A percentile compares a stretch with the other conserved stretches of the same genome.
Conservation (phyloP, 2,888 invertebrate species). For the Noctua pronuba region DNA sequence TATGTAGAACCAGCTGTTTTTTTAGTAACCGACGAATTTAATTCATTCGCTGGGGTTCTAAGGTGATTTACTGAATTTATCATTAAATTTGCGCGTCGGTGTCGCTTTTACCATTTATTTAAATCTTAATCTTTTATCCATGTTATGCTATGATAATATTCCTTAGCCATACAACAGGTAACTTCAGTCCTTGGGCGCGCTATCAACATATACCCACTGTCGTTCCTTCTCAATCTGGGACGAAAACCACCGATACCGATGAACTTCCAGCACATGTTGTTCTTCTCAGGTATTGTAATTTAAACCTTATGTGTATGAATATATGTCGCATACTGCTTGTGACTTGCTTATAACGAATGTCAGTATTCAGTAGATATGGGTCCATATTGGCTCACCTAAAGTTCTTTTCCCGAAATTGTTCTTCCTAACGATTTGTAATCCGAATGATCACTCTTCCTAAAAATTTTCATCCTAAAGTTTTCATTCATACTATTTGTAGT, state of each 20-base stretch:
- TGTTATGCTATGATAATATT: constrained; percentile 61
- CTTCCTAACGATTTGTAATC: no score
- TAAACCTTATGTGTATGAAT: not conserved
- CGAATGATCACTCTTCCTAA: no score
- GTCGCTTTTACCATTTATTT: not conserved
- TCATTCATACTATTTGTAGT: no score
- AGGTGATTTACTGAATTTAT: not conserved
- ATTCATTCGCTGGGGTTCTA: not conserved
- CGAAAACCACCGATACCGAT: constrained; percentile 97
- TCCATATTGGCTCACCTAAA: no score
- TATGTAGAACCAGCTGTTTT: not conserved
- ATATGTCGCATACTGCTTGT: not conserved
- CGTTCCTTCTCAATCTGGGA: constrained; percentile 97
- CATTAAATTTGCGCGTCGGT: not conserved
- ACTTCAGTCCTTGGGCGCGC: constrained; percentile 97
- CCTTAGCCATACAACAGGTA: constrained; percentile 91
- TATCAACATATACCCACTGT: constrained; percentile 98
- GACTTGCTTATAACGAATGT: not conserved
- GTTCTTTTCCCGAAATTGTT: no score
- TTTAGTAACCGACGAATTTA: not conserved
- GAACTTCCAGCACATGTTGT: constrained; percentile 99
- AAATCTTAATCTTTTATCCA: not conserved
- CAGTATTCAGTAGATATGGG: not conserved
- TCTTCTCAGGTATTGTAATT: constrained; percentile 94
- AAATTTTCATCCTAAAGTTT: no score